Evolutionary conservation across 2,888 invertebrate species (phyloP), one percentile per base, ranked within the genome.

Genomic region (Glyphotaelius pellucidus): DNA sequence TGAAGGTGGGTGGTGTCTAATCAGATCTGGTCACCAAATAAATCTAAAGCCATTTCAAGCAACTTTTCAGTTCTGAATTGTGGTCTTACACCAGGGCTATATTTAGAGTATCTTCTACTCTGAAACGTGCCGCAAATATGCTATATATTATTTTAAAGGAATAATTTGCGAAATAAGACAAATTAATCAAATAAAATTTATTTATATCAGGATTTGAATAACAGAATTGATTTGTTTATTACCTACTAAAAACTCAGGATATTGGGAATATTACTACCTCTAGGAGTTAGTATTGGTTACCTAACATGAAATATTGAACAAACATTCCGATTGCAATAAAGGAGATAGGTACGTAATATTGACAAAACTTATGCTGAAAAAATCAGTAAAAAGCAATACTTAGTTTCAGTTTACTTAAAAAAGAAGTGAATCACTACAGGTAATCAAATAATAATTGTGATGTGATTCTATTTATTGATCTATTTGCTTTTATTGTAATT

Each of bases 261-360:
- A 67, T 25, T 67, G 3, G 19, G 19, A 19, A 67, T 25, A n/a
- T 67, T 67, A 67, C 67, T 67, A n/a, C 67, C 2, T 67, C 25
- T 25, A 7, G 25, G 25, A 67, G 67, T n/a, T 9, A 2, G 4
- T 25, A 67, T 67, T n/a, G 67, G 67, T 67, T 67, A n/a, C 81
- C 81, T 81, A 81, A 3, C 14, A 81, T 19, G 9, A 81, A 2
- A 81, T 81, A 81, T 81, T 67, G 67, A 67, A 67, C 67, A 67
- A 67, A 67, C 67, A 67, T 25, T 67, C 67, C 25, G n/a, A 67
- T 67, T n/a, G 67, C 67, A 67, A 67, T 67, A 67, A 67, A 67
- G 67, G 67, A 67, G 67, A 67, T 25, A 67, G 25, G 67, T 67
- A 67, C n/a, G 67, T 67, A 86, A 47, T 42, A 86, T 86, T 86